phyloP scores from a whole-genome alignment of 2,888 invertebrate genomes.

The Stramonita haemastoma region DNA sequence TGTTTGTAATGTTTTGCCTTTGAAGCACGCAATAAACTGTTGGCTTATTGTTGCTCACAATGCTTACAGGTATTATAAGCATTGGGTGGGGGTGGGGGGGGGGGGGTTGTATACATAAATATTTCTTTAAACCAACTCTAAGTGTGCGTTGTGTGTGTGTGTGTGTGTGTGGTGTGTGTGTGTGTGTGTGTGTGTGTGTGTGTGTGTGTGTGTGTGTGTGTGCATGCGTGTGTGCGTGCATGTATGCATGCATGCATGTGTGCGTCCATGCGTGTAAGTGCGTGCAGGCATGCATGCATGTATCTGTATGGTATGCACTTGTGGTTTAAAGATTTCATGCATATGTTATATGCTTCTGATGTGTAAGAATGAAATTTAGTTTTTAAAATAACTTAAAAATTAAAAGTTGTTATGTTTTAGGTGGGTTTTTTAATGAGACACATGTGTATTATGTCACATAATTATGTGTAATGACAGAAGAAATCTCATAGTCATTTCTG shows the following conservation, averaged over 20 bases:
- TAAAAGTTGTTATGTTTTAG: too few relatives aligned
- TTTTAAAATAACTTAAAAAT: too few relatives aligned
- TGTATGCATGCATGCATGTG: background rate
- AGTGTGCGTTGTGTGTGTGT: too few relatives aligned
- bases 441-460: too few relatives aligned
- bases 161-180: too few relatives aligned
- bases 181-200: background rate
- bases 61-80: background rate
- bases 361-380: too few relatives aligned
- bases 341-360: too few relatives aligned
- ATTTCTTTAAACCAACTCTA: background rate
- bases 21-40: background rate
- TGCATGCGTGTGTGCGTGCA: background rate
- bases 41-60: background rate
- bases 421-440: too few relatives aligned
- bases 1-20: background rate
- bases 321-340: too few relatives aligned
- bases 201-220: constrained; percentile 10
- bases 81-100: too few relatives aligned
- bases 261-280: background rate
- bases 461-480: too few relatives aligned
- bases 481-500: too few relatives aligned
- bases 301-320: background rate
- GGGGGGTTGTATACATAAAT: background rate
- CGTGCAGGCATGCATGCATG: background rate